These are phyloP conservation scores for Ceyx erithaca DNA, from an alignment of 2,797 vertebrate genomes.

Conservation along the genomic window DNA sequence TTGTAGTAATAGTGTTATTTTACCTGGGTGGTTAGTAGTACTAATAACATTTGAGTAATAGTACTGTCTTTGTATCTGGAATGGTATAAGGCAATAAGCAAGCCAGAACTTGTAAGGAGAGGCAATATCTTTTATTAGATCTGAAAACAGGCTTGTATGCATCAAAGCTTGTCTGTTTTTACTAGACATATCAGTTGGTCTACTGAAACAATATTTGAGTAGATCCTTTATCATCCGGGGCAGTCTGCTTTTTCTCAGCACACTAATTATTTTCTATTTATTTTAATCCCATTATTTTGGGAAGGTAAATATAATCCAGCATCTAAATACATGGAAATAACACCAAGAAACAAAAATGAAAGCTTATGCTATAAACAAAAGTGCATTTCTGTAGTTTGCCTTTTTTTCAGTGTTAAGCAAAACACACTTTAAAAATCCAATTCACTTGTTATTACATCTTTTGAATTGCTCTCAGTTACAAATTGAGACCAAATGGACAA, in stretches of 20 bases:
- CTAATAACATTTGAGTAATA: constrained; percentile 2
- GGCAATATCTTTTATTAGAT: constrained; percentile 53
- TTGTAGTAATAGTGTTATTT: neutral
- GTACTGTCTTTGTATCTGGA: neutral
- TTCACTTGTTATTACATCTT: neutral
- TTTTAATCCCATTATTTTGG: neutral
- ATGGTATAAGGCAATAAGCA: neutral
- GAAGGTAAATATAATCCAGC: neutral
- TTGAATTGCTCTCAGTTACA: neutral
- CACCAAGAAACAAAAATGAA: neutral
- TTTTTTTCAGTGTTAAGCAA: neutral
- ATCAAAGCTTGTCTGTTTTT: constrained; percentile 56
- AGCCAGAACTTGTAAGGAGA: constrained; percentile 35
- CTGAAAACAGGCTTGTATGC: constrained; percentile 51
- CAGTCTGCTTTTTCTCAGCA: constrained; percentile 38
- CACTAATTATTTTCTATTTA: neutral
- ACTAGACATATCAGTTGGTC: constrained; percentile 13
- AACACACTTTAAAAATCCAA: neutral
- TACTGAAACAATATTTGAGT: constrained; percentile 17
- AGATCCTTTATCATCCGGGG: constrained; percentile 38
- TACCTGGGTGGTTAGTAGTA: neutral
- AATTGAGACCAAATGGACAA: constrained; percentile 41
- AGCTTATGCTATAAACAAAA: neutral
- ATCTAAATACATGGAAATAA: neutral
- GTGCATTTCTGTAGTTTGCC: neutral